Base-by-base conservation (phyloP, 2,113 vertebrate genomes). In the Laterallus jamaicensis region DNA sequence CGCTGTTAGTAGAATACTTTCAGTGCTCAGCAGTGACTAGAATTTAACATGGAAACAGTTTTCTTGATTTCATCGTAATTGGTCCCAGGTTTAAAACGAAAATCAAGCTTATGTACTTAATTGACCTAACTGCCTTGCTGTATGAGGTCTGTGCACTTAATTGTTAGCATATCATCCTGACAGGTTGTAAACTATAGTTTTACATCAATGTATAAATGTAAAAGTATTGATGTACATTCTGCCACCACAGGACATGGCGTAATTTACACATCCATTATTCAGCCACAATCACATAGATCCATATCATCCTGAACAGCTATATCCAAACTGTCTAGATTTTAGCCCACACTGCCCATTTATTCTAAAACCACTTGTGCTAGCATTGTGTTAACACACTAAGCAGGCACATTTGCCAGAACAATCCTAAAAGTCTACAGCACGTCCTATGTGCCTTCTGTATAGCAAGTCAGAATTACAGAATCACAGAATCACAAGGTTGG, bases 61-160 rank as follows among this genome's bases (percentile, higher is more conserved):
- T 81, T 81, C 80, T 88, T 88, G 56, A 68, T 88, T 90, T 90
- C 68, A 35, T 17, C 86, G 54, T 64, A 92, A 93, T 75, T 84
- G 66, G 13, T 87, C 86, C 73, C 88, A 88, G 62, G 73, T 69
- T 94, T 84, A 92, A 84, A 82, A 78, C 75, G 84, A 92, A 88
- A 90, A 49, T 94, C 73, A 68, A 88, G 83, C 58, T 94, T 90
- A 76, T 73, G 69, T 82, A 54, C 60, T 88, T 94, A 91, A 93
- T 96, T 92, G 93, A 88, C 82, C 69, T 92, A 96, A 95, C 86
- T 96, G 86, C 66, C 75, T 93, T 60, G 16, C 69, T 77, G 24
- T 67, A 59, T 88, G 68, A 86, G 32, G 64, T 52, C 35, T 71
- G n/a, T 84, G 60, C 42, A 84, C 69, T 92, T 92, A 86, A 92